Evolutionary conservation across 2,888 invertebrate species (phyloP).

Genomic region (Physocephala rufipes): DNA sequence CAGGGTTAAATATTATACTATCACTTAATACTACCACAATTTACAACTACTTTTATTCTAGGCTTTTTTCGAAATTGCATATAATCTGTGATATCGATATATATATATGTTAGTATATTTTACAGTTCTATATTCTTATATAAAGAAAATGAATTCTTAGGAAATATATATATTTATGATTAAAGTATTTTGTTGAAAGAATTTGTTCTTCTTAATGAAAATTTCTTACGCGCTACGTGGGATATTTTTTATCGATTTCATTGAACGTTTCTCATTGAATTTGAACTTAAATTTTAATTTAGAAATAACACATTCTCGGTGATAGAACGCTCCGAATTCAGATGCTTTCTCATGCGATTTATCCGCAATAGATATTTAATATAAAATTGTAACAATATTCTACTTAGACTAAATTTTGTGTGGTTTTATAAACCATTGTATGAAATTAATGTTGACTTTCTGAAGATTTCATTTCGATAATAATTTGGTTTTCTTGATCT

Average conservation of each 20-base stretch:
- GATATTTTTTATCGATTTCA: constrained; percentile 16
- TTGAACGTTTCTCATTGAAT: constrained; percentile 5
- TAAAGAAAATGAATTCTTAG: constrained; percentile 13
- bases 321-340: constrained; percentile 7
- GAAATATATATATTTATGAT: constrained; percentile 29
- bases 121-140: constrained; percentile 27
- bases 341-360: constrained; percentile 2
- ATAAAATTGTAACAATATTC: constrained; percentile 39
- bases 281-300: constrained; percentile 11
- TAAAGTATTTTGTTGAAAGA: constrained; percentile 22
- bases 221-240: constrained; percentile 13
- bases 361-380: constrained; percentile 20
- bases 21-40: constrained; percentile 22
- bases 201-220: constrained; percentile 8
- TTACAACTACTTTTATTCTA: constrained; percentile 27
- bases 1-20: constrained; percentile 13
- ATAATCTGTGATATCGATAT: background rate
- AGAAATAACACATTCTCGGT: constrained; percentile 19
- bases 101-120: constrained; percentile 26
- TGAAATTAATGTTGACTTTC: background rate
- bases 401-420: constrained; percentile 37
- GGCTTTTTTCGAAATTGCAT: constrained; percentile 19
- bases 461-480: too few relatives aligned
- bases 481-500: constrained; percentile 1
- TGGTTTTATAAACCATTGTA: constrained; percentile 34